phyloP scores from a whole-genome alignment of 2,888 invertebrate species.

The Synergus japonicus region DNA sequence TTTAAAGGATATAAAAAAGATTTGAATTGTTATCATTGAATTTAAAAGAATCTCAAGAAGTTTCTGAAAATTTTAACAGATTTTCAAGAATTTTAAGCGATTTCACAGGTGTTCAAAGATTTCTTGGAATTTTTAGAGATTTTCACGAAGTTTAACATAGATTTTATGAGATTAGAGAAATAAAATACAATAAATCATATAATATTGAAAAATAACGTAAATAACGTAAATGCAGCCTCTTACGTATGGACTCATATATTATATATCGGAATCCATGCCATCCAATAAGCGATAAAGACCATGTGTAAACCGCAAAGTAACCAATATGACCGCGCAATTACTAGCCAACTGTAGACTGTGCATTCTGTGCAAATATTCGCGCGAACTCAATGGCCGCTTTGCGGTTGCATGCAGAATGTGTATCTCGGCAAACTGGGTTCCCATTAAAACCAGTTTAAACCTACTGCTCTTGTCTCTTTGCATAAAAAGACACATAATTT shows the following conservation, averaged over 20 bases:
- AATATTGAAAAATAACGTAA: too few relatives aligned
- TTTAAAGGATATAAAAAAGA: too few relatives aligned
- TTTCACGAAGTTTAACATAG: too few relatives aligned
- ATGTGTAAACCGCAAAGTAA: constrained; percentile 26
- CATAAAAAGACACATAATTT: constrained; percentile 1
- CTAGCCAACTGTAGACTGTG: constrained; percentile 7
- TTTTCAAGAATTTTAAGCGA: too few relatives aligned
- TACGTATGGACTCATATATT: not conserved
- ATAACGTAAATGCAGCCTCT: too few relatives aligned
- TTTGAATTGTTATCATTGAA: too few relatives aligned
- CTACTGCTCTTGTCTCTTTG: not conserved
- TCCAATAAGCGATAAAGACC: constrained; percentile 27
- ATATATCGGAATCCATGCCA: not conserved
- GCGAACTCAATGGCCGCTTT: constrained; percentile 10
- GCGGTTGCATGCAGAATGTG: constrained; percentile 29
- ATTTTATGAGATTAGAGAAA: too few relatives aligned
- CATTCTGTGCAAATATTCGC: constrained; percentile 33
- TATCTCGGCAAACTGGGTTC: constrained; percentile 18
- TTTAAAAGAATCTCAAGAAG: too few relatives aligned
- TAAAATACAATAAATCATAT: too few relatives aligned
- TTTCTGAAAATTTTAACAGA: too few relatives aligned
- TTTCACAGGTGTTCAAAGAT: too few relatives aligned
- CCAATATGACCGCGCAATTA: constrained; percentile 40
- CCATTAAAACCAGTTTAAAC: constrained; percentile 37
- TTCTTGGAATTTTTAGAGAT: too few relatives aligned